These are phyloP conservation scores for Procavia capensis DNA, from an alignment of 2,113 vertebrate genomes.

Conservation along the genomic window DNA sequence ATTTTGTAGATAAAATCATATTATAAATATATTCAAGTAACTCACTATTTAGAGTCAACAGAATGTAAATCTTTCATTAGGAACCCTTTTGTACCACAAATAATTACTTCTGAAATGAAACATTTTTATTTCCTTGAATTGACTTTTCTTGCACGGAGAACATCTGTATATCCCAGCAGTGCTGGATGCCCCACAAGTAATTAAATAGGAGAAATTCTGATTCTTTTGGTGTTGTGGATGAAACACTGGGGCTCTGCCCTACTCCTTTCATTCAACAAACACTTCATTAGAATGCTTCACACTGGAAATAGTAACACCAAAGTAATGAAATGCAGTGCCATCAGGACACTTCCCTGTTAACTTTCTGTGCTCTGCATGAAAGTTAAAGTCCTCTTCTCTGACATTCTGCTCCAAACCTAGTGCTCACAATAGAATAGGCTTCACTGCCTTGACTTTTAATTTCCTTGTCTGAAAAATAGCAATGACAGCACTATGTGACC, in stretches of 20 bases:
- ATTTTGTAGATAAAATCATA: slow-evolving; percentile 28
- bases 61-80: slow-evolving; percentile 34
- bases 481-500: not conserved
- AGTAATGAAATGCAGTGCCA: slow-evolving; percentile 66
- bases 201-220: slow-evolving; percentile 39
- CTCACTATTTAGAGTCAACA: not conserved
- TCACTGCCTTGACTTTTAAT: not conserved
- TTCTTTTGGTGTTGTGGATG: not conserved
- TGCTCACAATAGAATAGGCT: not conserved
- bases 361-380: not conserved
- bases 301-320: slow-evolving; percentile 75
- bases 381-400: not conserved
- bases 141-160: slow-evolving; percentile 24
- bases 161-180: slow-evolving; percentile 39
- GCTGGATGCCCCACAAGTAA: not conserved
- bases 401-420: not conserved
- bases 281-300: slow-evolving; percentile 70
- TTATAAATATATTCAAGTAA: not conserved
- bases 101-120: slow-evolving; percentile 55
- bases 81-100: slow-evolving; percentile 39
- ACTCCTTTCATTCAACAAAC: slow-evolving; percentile 65
- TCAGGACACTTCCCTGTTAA: slow-evolving; percentile 18
- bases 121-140: slow-evolving; percentile 39
- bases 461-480: not conserved
- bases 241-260: not conserved